Percentiles rank a stretch among this genome's conserved stretches.
Evolutionary conservation across 2,113 vertebrate genomes (phyloP).

Genomic region (Eira barbara): DNA sequence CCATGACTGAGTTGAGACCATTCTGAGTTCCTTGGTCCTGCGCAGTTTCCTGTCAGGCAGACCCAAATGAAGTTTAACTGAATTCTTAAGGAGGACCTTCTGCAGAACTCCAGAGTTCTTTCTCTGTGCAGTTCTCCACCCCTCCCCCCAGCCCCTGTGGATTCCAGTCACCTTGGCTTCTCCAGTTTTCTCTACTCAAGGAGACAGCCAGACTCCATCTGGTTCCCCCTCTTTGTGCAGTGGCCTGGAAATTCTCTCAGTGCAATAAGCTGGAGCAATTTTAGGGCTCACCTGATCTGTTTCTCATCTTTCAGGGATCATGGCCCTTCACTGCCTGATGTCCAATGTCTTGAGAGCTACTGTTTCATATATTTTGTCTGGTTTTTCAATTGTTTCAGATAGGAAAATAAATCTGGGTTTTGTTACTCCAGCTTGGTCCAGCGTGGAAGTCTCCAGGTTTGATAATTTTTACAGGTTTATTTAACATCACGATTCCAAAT

Average conservation of each 20-base stretch:
- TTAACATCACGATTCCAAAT: slow-evolving; percentile 5
- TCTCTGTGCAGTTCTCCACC: not conserved
- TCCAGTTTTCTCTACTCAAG: not conserved
- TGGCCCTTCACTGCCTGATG: not conserved
- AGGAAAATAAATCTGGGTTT: not conserved
- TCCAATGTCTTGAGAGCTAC: not conserved
- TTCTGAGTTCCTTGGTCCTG: not conserved
- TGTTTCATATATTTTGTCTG: not conserved
- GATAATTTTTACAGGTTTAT: not conserved
- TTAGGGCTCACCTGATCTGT: not conserved
- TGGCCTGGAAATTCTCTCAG: not conserved
- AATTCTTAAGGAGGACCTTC: not conserved
- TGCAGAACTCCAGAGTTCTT: not conserved
- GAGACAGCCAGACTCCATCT: not conserved
- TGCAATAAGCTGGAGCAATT: not conserved
- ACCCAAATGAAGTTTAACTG: not conserved
- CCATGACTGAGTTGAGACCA: not conserved
- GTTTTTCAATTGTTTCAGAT: not conserved
- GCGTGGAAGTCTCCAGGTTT: not conserved
- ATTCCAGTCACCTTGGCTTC: not conserved
- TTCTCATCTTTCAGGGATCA: not conserved
- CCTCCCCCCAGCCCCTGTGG: not conserved
- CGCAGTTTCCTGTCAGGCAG: not conserved
- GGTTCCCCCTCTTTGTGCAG: not conserved
- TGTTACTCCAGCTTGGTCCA: not conserved